Percentiles rank a stretch among this genome's conserved stretches.
phyloP scores from a whole-genome alignment of 2,797 vertebrate species.

The Zonotrichia albicollis region DNA sequence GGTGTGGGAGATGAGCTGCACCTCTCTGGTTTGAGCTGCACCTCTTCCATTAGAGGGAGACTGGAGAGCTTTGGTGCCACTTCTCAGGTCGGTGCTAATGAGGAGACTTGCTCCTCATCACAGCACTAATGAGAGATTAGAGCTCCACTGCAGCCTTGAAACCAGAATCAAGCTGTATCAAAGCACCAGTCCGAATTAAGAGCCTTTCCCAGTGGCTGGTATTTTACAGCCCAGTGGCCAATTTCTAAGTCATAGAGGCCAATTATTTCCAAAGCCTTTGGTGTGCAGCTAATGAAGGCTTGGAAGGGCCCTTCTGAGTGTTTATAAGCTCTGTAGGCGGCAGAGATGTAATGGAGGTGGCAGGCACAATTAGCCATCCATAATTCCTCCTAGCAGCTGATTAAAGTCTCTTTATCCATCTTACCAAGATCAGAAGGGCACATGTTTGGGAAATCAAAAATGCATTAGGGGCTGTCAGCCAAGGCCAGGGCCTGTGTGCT shows the following conservation, averaged over 20 bases:
- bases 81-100: neutral
- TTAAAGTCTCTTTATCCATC: slow-evolving; percentile 69
- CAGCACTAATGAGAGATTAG: slow-evolving; percentile 64
- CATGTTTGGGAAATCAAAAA: slow-evolving; percentile 47
- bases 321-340: neutral
- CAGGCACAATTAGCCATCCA: slow-evolving; percentile 68
- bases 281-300: slow-evolving; percentile 72
- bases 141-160: neutral
- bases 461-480: neutral
- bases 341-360: slow-evolving; percentile 60
- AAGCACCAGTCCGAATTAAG: slow-evolving; percentile 61
- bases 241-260: slow-evolving; percentile 72
- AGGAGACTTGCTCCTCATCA: neutral
- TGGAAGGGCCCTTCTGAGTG: slow-evolving; percentile 29
- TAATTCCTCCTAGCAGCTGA: slow-evolving; percentile 68
- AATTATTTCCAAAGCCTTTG: slow-evolving; percentile 71
- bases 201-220: slow-evolving; percentile 69
- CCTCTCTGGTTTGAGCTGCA: neutral
- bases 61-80: neutral
- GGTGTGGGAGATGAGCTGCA: neutral
- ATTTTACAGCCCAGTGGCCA: slow-evolving; percentile 79
- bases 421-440: slow-evolving; percentile 54
- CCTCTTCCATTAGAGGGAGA: neutral
- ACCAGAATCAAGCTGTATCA: slow-evolving; percentile 59
- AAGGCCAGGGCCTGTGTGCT: rapidly evolving